A percentile compares a stretch with the other conserved stretches of the same genome.
Conservation (phyloP, 2,888 invertebrate species). For the Agapostemon virescens region DNA sequence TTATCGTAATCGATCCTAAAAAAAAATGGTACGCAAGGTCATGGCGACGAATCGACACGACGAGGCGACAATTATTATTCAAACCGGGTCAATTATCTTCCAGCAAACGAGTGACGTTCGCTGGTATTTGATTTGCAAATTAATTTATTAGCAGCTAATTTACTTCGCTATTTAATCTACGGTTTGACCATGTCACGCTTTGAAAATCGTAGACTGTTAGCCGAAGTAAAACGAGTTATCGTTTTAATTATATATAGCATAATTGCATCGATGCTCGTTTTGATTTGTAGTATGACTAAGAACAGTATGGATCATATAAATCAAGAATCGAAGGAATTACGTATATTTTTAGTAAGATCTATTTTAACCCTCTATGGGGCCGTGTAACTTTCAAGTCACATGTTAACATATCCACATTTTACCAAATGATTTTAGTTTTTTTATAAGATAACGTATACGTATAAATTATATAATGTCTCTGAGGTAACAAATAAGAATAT, state of each 20-base stretch:
- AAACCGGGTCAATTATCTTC: constrained; percentile 15
- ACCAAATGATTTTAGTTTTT: too few species aligned
- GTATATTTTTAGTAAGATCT: background rate
- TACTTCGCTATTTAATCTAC: background rate
- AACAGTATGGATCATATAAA: background rate
- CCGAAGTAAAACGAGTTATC: background rate
- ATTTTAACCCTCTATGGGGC: too few species aligned
- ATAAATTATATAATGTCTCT: too few species aligned
- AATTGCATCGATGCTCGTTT: background rate
- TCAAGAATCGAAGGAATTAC: background rate
- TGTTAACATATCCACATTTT: too few species aligned
- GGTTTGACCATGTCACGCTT: background rate
- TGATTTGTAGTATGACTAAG: background rate
- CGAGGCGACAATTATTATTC: constrained; percentile 25
- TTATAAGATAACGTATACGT: too few species aligned
- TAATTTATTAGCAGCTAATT: background rate
- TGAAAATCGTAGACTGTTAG: background rate
- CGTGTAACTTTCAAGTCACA: too few species aligned
- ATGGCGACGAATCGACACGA: constrained; percentile 23
- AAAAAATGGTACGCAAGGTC: background rate
- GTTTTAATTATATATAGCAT: too few species aligned
- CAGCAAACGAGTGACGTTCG: background rate
- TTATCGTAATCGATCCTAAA: constrained; percentile 46
- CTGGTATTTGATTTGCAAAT: constrained; percentile 9
- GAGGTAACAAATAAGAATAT: too few species aligned